Evolutionary conservation across 2,113 vertebrate genomes (phyloP).

Genomic region (Leptosomus discolor): DNA sequence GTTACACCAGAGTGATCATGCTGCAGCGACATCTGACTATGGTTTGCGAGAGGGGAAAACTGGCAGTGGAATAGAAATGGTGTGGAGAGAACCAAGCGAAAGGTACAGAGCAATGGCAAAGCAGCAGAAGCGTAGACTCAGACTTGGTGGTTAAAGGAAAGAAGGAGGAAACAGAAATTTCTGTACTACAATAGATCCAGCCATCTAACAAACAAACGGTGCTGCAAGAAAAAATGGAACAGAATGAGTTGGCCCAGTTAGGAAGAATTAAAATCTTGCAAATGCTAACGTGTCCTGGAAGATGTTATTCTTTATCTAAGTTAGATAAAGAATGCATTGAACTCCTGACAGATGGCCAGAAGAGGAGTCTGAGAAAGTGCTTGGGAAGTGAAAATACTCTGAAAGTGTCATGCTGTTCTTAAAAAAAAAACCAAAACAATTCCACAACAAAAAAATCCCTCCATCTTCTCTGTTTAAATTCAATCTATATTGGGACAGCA

Average conservation of each 20-base stretch:
- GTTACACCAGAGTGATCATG: not conserved
- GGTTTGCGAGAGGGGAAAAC: not conserved
- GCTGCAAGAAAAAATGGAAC: not conserved
- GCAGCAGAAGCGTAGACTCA: rapidly evolving
- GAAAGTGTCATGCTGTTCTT: not conserved
- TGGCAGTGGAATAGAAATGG: not conserved
- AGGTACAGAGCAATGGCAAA: not conserved
- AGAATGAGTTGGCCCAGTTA: not conserved
- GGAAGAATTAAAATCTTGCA: not conserved
- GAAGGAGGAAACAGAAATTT: not conserved
- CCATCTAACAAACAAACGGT: not conserved
- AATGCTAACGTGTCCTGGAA: not conserved
- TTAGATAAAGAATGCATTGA: not conserved
- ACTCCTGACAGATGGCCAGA: not conserved
- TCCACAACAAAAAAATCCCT: not conserved
- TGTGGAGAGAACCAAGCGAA: not conserved
- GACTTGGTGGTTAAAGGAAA: not conserved
- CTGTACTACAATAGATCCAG: not conserved
- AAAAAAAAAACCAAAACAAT: not conserved
- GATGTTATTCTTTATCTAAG: not conserved
- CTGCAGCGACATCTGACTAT: not conserved
- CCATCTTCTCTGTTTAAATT: not conserved
- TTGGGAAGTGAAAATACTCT: not conserved
- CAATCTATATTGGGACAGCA: not conserved
- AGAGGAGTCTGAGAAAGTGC: not conserved